A percentile compares a stretch with the other conserved stretches of the same genome.
Evolutionary conservation across 2,113 vertebrate genomes (phyloP).

Genomic region (Hippoglossus stenolepis): DNA sequence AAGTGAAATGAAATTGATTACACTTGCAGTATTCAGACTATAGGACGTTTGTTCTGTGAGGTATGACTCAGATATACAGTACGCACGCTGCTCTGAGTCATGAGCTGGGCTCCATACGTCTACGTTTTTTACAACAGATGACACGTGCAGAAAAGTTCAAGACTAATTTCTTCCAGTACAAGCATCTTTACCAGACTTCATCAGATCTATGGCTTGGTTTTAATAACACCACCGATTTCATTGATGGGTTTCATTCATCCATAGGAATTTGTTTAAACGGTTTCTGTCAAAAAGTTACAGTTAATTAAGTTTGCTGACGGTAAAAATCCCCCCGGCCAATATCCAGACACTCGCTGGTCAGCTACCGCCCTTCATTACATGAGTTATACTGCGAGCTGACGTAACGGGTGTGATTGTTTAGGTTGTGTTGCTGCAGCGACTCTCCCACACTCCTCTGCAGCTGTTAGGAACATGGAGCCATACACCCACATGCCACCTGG

Average conservation of each 20-base stretch:
- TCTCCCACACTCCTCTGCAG: constrained; percentile 59
- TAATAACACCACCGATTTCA: not conserved
- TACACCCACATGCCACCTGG: constrained; percentile 31
- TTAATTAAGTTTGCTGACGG: not conserved
- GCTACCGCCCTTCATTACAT: constrained; percentile 11
- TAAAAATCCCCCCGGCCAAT: constrained; percentile 3
- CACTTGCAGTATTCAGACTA: constrained; percentile 31
- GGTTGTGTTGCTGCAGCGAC: constrained; percentile 30
- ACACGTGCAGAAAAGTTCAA: constrained; percentile 17
- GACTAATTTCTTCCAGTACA: constrained; percentile 36
- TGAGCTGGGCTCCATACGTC: not conserved
- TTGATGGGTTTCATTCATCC: not conserved
- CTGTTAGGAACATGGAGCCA: constrained; percentile 53
- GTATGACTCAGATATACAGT: constrained; percentile 41
- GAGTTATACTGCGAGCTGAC: constrained; percentile 42
- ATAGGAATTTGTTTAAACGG: not conserved
- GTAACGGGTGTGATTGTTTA: constrained; percentile 35
- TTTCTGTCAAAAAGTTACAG: not conserved
- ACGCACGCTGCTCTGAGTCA: constrained; percentile 43
- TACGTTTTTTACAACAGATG: constrained; percentile 43
- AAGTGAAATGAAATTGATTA: constrained; percentile 39
- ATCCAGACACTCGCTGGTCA: constrained; percentile 10
- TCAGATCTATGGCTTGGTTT: not conserved
- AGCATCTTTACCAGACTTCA: constrained; percentile 1
- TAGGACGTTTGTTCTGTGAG: constrained; percentile 45